These are phyloP conservation scores for Epistrophella euchroma DNA, from an alignment of 2,888 invertebrate species.

Conservation along the genomic window DNA sequence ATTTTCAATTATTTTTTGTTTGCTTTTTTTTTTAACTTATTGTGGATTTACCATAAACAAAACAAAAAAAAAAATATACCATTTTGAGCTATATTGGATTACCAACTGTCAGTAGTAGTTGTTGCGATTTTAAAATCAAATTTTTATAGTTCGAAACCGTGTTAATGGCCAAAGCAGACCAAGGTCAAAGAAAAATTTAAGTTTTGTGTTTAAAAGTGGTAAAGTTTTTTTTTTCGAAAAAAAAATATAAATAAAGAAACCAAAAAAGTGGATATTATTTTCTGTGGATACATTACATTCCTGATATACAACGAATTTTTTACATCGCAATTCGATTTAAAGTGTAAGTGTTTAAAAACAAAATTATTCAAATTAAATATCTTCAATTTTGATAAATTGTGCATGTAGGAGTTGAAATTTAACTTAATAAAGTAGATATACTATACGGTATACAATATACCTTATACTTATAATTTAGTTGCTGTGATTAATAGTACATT, in stretches of 20 bases:
- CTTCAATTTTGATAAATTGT: slow-evolving; percentile 43
- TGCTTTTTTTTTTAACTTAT: slow-evolving; percentile 25
- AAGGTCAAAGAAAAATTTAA: slow-evolving; percentile 61
- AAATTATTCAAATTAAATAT: slow-evolving; percentile 3
- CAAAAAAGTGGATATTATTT: slow-evolving; percentile 40
- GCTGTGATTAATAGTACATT: too few relatives aligned
- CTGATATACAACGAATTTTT: slow-evolving; percentile 40
- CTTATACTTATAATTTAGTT: background rate
- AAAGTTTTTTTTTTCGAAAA: slow-evolving; percentile 1
- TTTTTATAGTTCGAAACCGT: slow-evolving; percentile 40
- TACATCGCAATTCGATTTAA: slow-evolving; percentile 27
- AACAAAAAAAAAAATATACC: slow-evolving; percentile 42
- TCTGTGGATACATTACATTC: slow-evolving; percentile 62
- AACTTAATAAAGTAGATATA: background rate
- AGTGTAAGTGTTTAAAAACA: slow-evolving; percentile 55
- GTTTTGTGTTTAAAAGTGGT: slow-evolving; percentile 32
- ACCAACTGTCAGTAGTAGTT: slow-evolving; percentile 35
- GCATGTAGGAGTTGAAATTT: slow-evolving; percentile 33
- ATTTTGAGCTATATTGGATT: slow-evolving; percentile 21
- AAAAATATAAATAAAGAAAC: slow-evolving; percentile 7
- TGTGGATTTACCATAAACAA: slow-evolving; percentile 31
- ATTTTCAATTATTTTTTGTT: slow-evolving; percentile 9
- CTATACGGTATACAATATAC: too few relatives aligned
- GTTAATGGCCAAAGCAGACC: slow-evolving; percentile 71
- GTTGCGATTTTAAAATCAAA: slow-evolving; percentile 35